A percentile compares a stretch with the other conserved stretches of the same genome.
Conservation (phyloP, 2,113 vertebrate species). For the Ranitomeya imitator region DNA sequence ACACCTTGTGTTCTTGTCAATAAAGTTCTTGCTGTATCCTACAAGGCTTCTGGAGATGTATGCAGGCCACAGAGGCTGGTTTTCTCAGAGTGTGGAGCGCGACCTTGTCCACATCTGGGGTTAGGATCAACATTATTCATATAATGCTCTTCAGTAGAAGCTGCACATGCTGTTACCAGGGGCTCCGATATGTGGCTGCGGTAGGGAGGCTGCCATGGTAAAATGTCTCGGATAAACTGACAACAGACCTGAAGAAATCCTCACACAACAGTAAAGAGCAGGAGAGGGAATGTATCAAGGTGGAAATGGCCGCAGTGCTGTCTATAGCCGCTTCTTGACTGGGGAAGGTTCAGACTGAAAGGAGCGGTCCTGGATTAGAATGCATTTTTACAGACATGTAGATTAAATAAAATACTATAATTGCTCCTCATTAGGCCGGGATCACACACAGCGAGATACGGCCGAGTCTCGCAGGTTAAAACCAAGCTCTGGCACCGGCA, state of each 20-base stretch:
- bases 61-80: conserved; percentile 68
- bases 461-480: no score
- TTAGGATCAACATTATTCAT: conserved; percentile 56
- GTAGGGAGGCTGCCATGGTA: no score
- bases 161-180: neutral
- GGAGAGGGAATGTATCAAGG: neutral
- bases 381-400: neutral
- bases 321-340: neutral
- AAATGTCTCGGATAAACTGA: no score
- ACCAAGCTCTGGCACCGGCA: no score
- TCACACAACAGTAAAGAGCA: neutral
- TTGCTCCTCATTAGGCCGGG: no score
- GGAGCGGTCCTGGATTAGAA: neutral
- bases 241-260: neutral
- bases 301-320: neutral
- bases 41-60: conserved; percentile 65
- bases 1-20: neutral
- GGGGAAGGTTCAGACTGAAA: neutral
- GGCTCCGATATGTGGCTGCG: no score
- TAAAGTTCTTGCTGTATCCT: neutral
- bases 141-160: neutral
- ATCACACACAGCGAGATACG: no score
- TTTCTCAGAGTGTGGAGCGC: conserved; percentile 69
- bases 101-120: conserved; percentile 70
- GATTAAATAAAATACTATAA: neutral